Evolutionary conservation across 2,888 invertebrate genomes (phyloP).

Genomic region (Proisotoma minuta): DNA sequence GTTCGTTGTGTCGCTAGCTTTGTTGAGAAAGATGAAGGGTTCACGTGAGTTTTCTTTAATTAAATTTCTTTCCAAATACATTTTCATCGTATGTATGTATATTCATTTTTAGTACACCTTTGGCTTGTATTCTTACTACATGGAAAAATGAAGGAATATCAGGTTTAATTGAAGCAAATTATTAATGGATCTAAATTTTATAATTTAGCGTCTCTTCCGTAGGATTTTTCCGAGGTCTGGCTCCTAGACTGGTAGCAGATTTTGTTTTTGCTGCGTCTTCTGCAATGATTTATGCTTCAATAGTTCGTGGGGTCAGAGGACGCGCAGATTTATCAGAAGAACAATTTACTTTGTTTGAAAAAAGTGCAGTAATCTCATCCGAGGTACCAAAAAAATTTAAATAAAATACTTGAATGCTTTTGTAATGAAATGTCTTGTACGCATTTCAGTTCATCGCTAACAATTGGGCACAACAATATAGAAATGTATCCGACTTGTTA

Average conservation of each 20-base stretch:
- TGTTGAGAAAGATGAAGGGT: conserved; percentile 76
- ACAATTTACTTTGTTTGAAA: no score
- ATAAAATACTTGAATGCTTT: no score
- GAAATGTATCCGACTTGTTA: conserved; percentile 22
- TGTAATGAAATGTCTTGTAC: no score
- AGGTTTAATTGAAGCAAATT: neutral
- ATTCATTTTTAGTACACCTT: no score
- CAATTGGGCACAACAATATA: conserved; percentile 14
- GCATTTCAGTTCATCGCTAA: conserved; percentile 57
- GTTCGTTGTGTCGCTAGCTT: conserved; percentile 95
- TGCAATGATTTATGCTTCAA: neutral
- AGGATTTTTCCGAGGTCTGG: conserved; percentile 80
- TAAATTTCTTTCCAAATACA: no score
- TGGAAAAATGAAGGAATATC: conserved; percentile 3
- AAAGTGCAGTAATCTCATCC: no score
- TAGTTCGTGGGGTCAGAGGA: no score
- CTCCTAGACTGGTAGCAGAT: conserved; percentile 81
- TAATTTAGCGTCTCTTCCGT: conserved; percentile 51
- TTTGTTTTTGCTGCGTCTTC: conserved; percentile 71
- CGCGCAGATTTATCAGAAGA: no score
- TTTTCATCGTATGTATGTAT: no score
- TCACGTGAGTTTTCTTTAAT: no score
- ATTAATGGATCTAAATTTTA: neutral
- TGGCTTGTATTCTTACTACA: no score
- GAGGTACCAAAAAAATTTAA: no score